Evolutionary conservation across 2,888 invertebrate species (phyloP), one percentile per base, ranked within the genome.

Genomic region (Pterobdella sp.): DNA sequence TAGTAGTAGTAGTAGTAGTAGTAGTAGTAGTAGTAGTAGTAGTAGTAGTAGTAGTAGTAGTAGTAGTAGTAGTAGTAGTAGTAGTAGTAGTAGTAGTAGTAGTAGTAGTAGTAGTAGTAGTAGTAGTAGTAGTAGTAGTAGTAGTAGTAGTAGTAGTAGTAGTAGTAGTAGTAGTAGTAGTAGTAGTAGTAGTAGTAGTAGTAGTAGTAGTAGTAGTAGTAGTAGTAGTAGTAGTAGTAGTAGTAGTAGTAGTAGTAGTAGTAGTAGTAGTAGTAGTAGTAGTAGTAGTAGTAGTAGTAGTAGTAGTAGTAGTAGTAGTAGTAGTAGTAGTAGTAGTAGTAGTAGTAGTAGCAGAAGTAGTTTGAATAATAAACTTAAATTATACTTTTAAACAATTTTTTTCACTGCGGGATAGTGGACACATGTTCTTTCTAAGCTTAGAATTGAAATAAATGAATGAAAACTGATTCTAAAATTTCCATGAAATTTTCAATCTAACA

Each of bases 101-200:
- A 52, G 52, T 52, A 52, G 52, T 52, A 52, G 52, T 52, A 52
- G 52, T 52, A 52, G 52, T 52, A 52, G 52, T 52, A 52, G 18
- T 18, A 52, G 52, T 52, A 52, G 52, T 52, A 52, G 52, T 52
- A 52, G 52, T 52, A 52, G 52, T 52, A 52, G 52, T 52, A 52
- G 22, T 52, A 22, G 52, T 18, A 22, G 22, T 52, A 52, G 22
- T 52, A 52, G 22, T 52, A 52, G 22, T 52, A 52, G 22, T 52
- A 52, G 22, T 52, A 52, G 22, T 52, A 52, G 22, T 52, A n/a
- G 52, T 52, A 52, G 52, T 52, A 52, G 52, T 52, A 52, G 52
- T 52, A 52, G 52, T 52, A 52, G 52, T 52, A 52, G 52, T 52
- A 52, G 52, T 52, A 52, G 52, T 52, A 52, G 52, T 52, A 52